Evolutionary conservation across 2,888 invertebrate species (phyloP).

Genomic region (Hirudinaria manillensis): DNA sequence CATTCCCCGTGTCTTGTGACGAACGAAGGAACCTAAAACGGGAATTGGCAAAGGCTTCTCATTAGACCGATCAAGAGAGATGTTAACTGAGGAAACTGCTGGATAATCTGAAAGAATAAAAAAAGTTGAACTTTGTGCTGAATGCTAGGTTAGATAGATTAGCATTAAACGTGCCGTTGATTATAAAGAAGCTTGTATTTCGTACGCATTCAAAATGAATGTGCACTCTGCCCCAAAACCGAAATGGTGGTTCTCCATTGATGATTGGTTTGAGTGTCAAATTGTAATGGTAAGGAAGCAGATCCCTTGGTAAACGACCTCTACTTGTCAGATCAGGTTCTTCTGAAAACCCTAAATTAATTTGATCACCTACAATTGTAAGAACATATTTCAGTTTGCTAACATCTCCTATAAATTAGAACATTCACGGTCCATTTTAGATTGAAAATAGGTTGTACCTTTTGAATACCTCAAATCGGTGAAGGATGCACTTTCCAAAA

Average conservation of each 20-base stretch:
- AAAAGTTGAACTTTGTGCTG: neutral
- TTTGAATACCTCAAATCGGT: too few species aligned
- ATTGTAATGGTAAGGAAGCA: constrained; percentile 34
- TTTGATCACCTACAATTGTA: too few species aligned
- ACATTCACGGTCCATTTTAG: too few species aligned
- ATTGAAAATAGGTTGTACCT: too few species aligned
- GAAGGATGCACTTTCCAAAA: too few species aligned
- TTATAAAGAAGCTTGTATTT: neutral
- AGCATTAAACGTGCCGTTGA: neutral
- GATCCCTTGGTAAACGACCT: constrained; percentile 28
- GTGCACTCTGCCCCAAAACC: constrained; percentile 29
- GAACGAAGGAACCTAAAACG: neutral
- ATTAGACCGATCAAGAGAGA: neutral
- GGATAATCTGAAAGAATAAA: neutral
- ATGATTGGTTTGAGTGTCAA: constrained; percentile 31
- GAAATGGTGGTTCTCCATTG: neutral
- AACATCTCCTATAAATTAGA: too few species aligned
- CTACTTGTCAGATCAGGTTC: constrained; percentile 39
- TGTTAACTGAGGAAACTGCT: neutral
- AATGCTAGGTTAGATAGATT: neutral
- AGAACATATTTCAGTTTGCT: too few species aligned
- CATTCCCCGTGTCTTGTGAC: neutral
- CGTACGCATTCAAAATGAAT: constrained; percentile 26
- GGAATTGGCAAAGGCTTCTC: neutral
- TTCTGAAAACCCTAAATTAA: too few species aligned